Evolutionary conservation across 2,888 invertebrate genomes (phyloP).

Genomic region (Clanis bilineata): DNA sequence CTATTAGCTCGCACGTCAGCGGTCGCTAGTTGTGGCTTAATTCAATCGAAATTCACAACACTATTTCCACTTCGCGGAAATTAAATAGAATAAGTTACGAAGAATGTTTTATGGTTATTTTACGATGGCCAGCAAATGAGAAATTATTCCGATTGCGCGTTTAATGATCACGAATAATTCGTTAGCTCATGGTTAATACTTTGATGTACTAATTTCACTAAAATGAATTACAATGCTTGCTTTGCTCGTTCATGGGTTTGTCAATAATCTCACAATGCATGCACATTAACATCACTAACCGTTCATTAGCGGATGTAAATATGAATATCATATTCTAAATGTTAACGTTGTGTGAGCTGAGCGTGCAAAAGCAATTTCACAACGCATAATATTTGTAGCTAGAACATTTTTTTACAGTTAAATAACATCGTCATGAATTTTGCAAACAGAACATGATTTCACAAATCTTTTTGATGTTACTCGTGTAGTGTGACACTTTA

Average conservation of each 20-base stretch:
- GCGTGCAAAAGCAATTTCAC: background rate
- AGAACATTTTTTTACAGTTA: background rate
- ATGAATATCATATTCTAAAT: background rate
- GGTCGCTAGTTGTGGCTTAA: conserved; percentile 36
- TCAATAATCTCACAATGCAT: conserved; percentile 7
- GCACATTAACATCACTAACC: background rate
- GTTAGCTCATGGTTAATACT: conserved; percentile 20
- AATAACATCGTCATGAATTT: background rate
- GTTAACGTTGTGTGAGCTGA: background rate
- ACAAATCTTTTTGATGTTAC: conserved; percentile 20
- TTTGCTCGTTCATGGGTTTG: conserved; percentile 1
- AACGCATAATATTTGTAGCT: background rate
- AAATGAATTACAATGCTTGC: conserved; percentile 10
- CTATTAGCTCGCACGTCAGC: conserved; percentile 5
- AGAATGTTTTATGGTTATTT: conserved; percentile 45
- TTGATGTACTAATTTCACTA: background rate
- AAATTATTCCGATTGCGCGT: conserved; percentile 40
- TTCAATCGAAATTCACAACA: conserved; percentile 42
- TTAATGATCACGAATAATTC: conserved; percentile 41
- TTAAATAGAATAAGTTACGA: conserved; percentile 41
- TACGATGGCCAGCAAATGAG: conserved; percentile 46
- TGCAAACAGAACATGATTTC: background rate
- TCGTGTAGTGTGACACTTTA: conserved; percentile 31
- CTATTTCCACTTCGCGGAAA: conserved; percentile 43
- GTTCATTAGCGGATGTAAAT: background rate